Conservation (phyloP, 2,797 vertebrate species). For the Pipistrellus kuhlii region DNA sequence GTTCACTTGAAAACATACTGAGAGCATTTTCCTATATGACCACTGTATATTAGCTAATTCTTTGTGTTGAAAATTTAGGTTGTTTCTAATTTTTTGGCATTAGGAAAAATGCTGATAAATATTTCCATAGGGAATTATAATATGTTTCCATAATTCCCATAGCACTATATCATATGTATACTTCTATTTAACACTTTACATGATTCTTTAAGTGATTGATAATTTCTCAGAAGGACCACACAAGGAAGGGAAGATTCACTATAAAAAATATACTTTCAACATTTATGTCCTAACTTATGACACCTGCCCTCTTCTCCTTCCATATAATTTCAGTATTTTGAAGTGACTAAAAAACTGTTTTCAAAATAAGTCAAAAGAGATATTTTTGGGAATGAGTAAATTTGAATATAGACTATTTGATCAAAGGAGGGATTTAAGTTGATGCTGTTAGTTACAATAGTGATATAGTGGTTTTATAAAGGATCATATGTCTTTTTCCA, state of each 20-base stretch:
- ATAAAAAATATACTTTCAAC: background rate
- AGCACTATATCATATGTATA: background rate
- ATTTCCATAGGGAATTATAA: background rate
- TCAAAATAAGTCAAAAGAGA: background rate
- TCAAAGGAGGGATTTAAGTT: background rate
- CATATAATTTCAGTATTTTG: background rate
- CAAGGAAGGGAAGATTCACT: background rate
- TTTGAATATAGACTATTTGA: background rate
- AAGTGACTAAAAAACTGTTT: background rate
- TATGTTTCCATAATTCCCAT: constrained; percentile 6
- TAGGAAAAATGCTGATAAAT: constrained; percentile 54
- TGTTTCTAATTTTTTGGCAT: constrained; percentile 43
- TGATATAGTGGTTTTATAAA: background rate
- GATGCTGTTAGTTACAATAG: background rate
- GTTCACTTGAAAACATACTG: background rate
- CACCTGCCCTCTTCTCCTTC: background rate
- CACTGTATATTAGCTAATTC: constrained; percentile 43
- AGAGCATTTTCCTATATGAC: background rate
- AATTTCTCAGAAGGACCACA: background rate
- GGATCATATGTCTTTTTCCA: background rate
- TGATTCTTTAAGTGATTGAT: constrained; percentile 1
- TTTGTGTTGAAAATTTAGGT: background rate
- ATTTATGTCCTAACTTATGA: background rate
- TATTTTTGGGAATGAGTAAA: background rate
- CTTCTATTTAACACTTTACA: background rate